Base-by-base conservation (phyloP, 2,888 invertebrate genomes). In the Escarpia spicata region DNA sequence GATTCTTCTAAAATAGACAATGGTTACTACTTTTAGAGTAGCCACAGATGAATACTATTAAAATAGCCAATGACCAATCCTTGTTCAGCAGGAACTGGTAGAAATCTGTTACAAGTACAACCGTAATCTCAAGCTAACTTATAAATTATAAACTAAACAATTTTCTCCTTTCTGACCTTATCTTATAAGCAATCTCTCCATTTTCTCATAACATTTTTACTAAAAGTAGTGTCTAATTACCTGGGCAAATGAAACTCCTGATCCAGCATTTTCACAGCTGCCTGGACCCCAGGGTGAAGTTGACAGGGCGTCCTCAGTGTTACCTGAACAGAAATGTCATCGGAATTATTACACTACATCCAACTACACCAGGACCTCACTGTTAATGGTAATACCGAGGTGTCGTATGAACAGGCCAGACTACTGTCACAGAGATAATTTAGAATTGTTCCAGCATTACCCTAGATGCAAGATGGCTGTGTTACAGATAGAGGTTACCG, bases 181-280 rank as follows among this genome's bases (percentile, higher is more conserved):
- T 26, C 75, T 26, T 15, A 75, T 19, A 75, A 26, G n/a, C 75
- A 75, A 26, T 75, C 75, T 6, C 26, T 4, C 19, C 75, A 75
- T 1, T 10, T 60, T 60, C 26, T 52, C 52, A 2, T 1, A 52
- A 52, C 3, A 3, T 12, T 31, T 31, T 44, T 19, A 19, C 44
- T 15, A 43, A 43, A 6, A n/a, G 3, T 15, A 26, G 26, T 52
- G 10, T 92, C 9, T 45, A 26, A 43, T 43, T 96, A 97, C 97
- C 96, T 97, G 97, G 8, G 97, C 97, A 96, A 97, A 97, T 15
- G 97, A 96, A 92, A 96, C 75, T 6, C 75, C 75, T 1, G 75
- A 26, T 0, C 75, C 75, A 75, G 75, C 75, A 75, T 26, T 75
- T 26, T 75, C 75, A 75, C 75, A 75, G 75, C 75, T 26, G 6